Conservation (phyloP, 2,113 vertebrate species). For the Elephas maximus region DNA sequence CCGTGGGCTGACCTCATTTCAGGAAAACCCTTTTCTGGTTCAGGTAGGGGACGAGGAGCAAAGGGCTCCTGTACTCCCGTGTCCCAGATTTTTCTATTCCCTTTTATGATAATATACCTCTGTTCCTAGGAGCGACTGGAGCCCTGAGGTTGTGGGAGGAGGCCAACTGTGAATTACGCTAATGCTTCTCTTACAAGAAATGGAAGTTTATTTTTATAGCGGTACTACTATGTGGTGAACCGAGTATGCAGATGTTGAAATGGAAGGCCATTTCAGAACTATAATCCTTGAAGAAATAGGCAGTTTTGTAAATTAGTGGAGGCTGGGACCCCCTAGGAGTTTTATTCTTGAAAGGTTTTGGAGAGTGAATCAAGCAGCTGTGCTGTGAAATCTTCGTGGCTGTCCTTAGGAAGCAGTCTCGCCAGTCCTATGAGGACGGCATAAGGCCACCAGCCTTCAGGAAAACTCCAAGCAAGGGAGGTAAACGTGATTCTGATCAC, state of each 20-base stretch:
- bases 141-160: not conserved
- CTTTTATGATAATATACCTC: constrained; percentile 61
- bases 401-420: not conserved
- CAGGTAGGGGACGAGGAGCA: constrained; percentile 39
- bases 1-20: not conserved
- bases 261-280: constrained; percentile 21
- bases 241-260: constrained; percentile 37
- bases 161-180: constrained; percentile 63
- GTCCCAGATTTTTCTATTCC: not conserved
- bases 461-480: not conserved
- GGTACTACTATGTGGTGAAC: constrained; percentile 2
- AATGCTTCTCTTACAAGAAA: constrained; percentile 63
- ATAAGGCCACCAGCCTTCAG: not conserved
- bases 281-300: not conserved
- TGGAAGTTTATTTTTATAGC: constrained; percentile 82
- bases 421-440: not conserved
- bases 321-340: not conserved
- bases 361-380: not conserved
- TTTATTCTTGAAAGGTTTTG: not conserved
- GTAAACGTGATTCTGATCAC: no score
- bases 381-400: not conserved
- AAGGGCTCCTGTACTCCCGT: not conserved
- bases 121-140: constrained; percentile 52
- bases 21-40: constrained; percentile 48
- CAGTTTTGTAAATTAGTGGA: not conserved